Percentiles rank a stretch among this genome's conserved stretches.
Conservation (phyloP, 2,888 invertebrate genomes). For the Epiblema foenella region DNA sequence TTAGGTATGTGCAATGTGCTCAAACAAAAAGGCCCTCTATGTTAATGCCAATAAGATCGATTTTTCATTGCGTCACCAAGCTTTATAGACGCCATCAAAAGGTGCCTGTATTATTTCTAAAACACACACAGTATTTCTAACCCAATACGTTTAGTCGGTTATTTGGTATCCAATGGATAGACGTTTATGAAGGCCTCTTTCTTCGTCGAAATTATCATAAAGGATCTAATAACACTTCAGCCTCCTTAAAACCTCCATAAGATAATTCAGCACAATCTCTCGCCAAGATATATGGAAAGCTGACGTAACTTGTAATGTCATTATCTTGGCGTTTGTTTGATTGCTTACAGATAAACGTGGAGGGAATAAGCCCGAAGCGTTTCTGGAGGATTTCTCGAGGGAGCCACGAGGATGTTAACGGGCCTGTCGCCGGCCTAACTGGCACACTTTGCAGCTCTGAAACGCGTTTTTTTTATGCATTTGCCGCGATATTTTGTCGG, state of each 20-base stretch:
- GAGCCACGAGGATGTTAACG: slow-evolving; percentile 67
- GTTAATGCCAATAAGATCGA: too few species aligned
- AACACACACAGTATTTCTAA: too few species aligned
- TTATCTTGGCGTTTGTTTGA: slow-evolving; percentile 70
- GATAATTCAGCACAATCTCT: slow-evolving; percentile 14
- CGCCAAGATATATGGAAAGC: slow-evolving; percentile 55
- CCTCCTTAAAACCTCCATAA: neutral
- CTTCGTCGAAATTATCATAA: neutral
- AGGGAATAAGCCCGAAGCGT: slow-evolving; percentile 58
- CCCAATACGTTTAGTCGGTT: too few species aligned
- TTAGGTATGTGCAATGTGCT: too few species aligned
- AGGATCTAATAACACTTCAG: neutral
- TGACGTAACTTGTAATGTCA: slow-evolving; percentile 60
- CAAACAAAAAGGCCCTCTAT: too few species aligned
- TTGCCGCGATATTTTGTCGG: neutral
- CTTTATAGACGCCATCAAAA: too few species aligned
- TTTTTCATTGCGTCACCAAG: too few species aligned
- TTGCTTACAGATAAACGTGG: slow-evolving; percentile 66
- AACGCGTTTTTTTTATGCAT: slow-evolving; percentile 40
- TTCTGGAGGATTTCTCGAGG: slow-evolving; percentile 63
- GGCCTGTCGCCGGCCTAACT: slow-evolving; percentile 54
- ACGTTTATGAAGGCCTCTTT: neutral
- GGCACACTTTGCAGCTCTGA: slow-evolving; percentile 45
- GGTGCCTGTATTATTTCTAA: too few species aligned
- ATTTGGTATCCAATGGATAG: too few species aligned